phyloP scores from a whole-genome alignment of 1,140 invertebrate species.

The Meloidogyne exigua region DNA sequence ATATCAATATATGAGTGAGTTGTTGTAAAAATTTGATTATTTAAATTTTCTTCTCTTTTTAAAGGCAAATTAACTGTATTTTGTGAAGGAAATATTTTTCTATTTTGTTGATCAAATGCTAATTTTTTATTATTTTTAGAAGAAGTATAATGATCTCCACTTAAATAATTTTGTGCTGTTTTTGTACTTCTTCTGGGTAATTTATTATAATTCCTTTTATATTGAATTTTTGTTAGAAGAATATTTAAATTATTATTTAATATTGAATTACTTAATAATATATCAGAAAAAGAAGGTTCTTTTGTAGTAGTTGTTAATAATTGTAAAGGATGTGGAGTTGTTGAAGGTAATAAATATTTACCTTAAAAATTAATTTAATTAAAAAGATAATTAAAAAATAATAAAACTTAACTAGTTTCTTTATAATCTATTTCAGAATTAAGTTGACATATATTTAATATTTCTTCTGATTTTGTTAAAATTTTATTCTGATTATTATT shows the following conservation, averaged over 20 bases:
- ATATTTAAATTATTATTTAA: not conserved
- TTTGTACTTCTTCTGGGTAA: constrained; percentile 15
- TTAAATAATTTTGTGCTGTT: constrained; percentile 12
- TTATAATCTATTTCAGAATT: constrained; percentile 14
- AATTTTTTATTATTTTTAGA: too few relatives aligned
- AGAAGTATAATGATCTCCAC: not conserved
- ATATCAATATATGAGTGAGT: constrained; percentile 14
- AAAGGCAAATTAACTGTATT: not conserved
- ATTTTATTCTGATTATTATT: not conserved
- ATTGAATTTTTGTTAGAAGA: not conserved
- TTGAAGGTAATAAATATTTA: not conserved
- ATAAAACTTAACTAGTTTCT: constrained; percentile 7
- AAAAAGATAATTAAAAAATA: not conserved
- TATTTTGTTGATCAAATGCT: not conserved
- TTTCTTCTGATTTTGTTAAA: not conserved
- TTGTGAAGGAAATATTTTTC: not conserved
- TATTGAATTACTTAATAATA: not conserved
- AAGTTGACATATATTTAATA: constrained; percentile 4
- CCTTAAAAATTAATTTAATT: not conserved
- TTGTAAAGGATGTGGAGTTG: not conserved
- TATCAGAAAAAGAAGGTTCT: not conserved
- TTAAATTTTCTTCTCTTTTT: not conserved
- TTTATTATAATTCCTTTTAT: constrained; percentile 11
- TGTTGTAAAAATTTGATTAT: not conserved
- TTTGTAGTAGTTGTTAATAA: not conserved